Conservation (phyloP, 23 tunicate genomes). For the Diplosoma virens region DNA sequence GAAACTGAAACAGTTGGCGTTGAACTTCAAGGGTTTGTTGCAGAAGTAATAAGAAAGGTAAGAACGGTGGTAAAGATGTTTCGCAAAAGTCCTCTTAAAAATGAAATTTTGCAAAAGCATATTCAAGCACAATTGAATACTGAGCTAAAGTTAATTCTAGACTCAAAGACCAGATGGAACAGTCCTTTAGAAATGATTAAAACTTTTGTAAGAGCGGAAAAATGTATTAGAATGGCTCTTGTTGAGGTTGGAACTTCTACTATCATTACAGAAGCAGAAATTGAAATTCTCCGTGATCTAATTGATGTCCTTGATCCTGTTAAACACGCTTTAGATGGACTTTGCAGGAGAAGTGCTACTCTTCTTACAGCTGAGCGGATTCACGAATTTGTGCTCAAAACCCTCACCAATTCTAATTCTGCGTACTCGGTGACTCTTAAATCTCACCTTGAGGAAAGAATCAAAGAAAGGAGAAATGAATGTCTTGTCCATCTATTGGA, state of each 20-base stretch:
- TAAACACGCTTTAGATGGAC: conserved; percentile 33
- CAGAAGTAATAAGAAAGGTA: no score
- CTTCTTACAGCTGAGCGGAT: conserved; percentile 40
- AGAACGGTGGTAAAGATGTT: no score
- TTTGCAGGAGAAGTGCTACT: conserved; percentile 32
- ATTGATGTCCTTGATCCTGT: conserved; percentile 39
- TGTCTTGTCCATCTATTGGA: conserved; percentile 36
- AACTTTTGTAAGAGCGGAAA: conserved; percentile 41
- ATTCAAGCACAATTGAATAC: conserved; percentile 46
- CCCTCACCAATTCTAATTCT: conserved; percentile 34
- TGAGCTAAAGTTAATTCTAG: conserved; percentile 56
- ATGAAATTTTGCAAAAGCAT: conserved; percentile 66
- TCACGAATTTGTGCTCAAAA: conserved; percentile 34
- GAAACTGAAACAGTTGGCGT: no score
- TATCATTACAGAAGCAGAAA: conserved; percentile 32
- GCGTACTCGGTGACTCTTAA: conserved; percentile 27
- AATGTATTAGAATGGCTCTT: conserved; percentile 45
- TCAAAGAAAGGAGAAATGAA: conserved; percentile 37
- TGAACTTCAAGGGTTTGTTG: no score
- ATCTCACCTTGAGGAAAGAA: conserved; percentile 30
- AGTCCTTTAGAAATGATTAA: conserved; percentile 55
- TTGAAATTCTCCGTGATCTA: conserved; percentile 32
- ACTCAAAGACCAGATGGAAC: conserved; percentile 58
- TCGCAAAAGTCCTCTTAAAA: conserved; percentile 54
- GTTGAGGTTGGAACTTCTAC: conserved; percentile 44